Percentiles rank a stretch among this genome's conserved stretches.
These are phyloP conservation scores for Drosophila gunungcola DNA, from an alignment of 1,140 invertebrate species.

Conservation along the genomic window DNA sequence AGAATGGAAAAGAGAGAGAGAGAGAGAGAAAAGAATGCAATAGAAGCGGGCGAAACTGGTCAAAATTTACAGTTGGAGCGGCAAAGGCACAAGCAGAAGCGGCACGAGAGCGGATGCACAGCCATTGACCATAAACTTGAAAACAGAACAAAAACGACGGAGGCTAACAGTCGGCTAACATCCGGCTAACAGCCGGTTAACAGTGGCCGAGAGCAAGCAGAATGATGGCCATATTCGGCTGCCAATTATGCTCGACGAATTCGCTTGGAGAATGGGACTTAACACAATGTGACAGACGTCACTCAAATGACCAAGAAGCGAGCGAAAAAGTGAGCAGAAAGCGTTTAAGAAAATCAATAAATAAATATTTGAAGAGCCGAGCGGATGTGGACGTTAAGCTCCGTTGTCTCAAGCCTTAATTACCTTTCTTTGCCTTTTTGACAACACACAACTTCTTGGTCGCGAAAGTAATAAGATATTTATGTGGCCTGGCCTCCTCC, in stretches of 20 bases:
- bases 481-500: constrained; percentile 27
- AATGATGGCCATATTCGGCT: constrained; percentile 19
- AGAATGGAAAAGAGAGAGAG: neutral
- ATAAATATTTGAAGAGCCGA: constrained; percentile 58
- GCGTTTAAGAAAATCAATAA: constrained; percentile 75
- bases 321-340: constrained; percentile 51
- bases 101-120: constrained; percentile 14
- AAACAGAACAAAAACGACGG: constrained; percentile 4
- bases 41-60: constrained; percentile 4
- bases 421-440: constrained; percentile 30
- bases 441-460: constrained; percentile 8
- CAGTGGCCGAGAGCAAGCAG: constrained; percentile 25
- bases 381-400: constrained; percentile 51
- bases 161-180: neutral
- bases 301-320: constrained; percentile 61
- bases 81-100: neutral
- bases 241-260: constrained; percentile 36
- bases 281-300: constrained; percentile 68
- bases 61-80: constrained; percentile 39
- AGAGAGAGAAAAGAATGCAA: constrained; percentile 3
- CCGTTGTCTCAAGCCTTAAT: constrained; percentile 45
- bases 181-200: constrained; percentile 3
- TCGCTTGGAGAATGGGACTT: constrained; percentile 24
- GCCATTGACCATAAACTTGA: constrained; percentile 52
- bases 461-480: constrained; percentile 63